These are phyloP conservation scores for Emydocephalus ijimae DNA, from an alignment of 2,113 vertebrate species.

Conservation along the genomic window DNA sequence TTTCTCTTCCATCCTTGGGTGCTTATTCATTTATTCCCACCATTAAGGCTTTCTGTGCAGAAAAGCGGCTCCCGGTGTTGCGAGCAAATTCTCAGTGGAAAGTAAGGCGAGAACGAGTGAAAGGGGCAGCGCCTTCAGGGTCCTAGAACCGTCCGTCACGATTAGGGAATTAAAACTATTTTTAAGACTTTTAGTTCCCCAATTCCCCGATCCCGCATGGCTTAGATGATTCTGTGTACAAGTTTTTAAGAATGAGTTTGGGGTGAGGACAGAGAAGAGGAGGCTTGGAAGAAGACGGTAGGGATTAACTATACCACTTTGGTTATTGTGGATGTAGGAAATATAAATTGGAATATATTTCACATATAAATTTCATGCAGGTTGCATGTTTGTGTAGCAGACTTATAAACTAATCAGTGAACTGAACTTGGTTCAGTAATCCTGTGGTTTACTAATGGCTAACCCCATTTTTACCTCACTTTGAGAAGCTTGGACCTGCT, in stretches of 20 bases:
- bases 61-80: not conserved
- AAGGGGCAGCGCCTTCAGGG: not conserved
- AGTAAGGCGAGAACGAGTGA: not conserved
- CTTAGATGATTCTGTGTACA: not conserved
- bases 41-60: not conserved
- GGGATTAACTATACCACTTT: not conserved
- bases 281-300: not conserved
- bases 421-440: not conserved
- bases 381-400: too few relatives aligned
- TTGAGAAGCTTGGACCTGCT: not conserved
- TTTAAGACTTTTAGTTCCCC: too few relatives aligned
- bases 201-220: too few relatives aligned
- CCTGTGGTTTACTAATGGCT: not conserved
- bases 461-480: not conserved
- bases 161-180: not conserved
- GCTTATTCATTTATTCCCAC: not conserved
- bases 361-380: not conserved
- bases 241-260: not conserved
- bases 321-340: not conserved
- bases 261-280: not conserved
- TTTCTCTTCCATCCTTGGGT: not conserved
- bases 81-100: not conserved
- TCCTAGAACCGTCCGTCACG: not conserved
- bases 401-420: not conserved
- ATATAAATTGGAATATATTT: not conserved